Base-by-base conservation (phyloP, 2,797 vertebrate species). In the Mormyrops attenuatus region DNA sequence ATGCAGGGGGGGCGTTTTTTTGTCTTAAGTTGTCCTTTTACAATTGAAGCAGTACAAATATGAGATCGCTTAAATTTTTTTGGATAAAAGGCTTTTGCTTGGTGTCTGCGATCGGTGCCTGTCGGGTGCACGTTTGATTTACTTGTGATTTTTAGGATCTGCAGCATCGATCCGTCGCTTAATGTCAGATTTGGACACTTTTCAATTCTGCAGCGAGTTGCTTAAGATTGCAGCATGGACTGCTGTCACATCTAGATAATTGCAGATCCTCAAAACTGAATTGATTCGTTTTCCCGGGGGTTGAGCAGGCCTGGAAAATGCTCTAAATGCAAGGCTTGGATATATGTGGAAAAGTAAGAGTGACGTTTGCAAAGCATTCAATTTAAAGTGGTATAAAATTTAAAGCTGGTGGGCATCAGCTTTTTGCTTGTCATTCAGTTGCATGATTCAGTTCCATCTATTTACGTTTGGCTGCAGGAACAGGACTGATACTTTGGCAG, bases 111-210 rank as follows among this genome's bases (percentile, higher is more conserved):
- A 34, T 73, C 69, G 69, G 30, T 82, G 41, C 20, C 8, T 47
- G 20, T 44, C 1, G 17, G 38, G 41, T 47, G 77, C 20, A 82
- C 20, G 7, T 82, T 47, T 11, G 20, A 20, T 82, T 82, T 20
- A 82, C 41, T 82, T 82, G 77, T 82, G 77, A 82, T 82, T 47
- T 82, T 82, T 20, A 82, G 77, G 20, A 47, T 82, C 77, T 82
- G 38, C 20, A 20, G 77, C 41, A 82, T 82, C 41, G 38, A 82
- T 47, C 77, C 63, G 22, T 26, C 34, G 52, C 85, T 84, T 90
- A 88, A 53, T 44, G 77, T 82, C 41, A 44, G 8, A 47, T 82
- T 82, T 82, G 77, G 77, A n/a, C 41, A 82, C 17, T 22, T 82
- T 38, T 38, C 69, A 73, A 15, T 82, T 82, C 41, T 47, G 77